These are phyloP conservation scores for Ellobius talpinus DNA, from an alignment of 2,113 vertebrate genomes.

Conservation along the genomic window DNA sequence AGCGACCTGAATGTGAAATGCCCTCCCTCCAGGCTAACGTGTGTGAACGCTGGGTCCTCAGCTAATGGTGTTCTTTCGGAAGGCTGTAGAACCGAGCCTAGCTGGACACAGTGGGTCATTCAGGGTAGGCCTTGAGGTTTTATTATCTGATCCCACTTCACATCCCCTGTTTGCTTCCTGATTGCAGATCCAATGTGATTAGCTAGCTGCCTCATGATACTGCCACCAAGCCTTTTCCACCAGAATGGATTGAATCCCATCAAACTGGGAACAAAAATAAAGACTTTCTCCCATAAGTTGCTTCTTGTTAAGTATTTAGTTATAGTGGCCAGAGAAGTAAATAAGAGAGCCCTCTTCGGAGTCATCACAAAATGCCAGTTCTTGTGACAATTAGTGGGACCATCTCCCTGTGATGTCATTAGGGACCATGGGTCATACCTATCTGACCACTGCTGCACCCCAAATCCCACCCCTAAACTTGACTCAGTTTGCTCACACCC, in stretches of 20 bases:
- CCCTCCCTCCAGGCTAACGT: neutral
- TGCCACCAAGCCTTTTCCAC: neutral
- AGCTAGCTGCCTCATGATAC: neutral
- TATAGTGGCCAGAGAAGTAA: neutral
- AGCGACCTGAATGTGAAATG: neutral
- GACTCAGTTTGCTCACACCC: neutral
- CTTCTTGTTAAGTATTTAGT: too few relatives aligned
- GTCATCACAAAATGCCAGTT: neutral
- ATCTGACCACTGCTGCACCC: too few relatives aligned
- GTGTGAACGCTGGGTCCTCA: neutral
- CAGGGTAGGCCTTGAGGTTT: neutral
- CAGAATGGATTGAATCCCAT: neutral
- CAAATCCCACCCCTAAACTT: neutral
- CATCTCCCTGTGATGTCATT: fast-evolving
- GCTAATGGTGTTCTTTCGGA: neutral
- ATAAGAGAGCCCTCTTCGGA: neutral
- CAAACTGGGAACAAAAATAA: neutral
- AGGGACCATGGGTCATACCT: fast-evolving
- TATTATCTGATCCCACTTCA: neutral
- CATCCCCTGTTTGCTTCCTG: neutral
- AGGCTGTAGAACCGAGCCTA: neutral
- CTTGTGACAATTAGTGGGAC: neutral
- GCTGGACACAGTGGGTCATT: too few relatives aligned
- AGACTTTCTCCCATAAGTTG: neutral
- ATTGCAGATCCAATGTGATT: neutral